A percentile compares a stretch with the other conserved stretches of the same genome.
These are phyloP conservation scores for Chironomus striatipennis DNA, from an alignment of 1,140 invertebrate genomes.

Conservation along the genomic window DNA sequence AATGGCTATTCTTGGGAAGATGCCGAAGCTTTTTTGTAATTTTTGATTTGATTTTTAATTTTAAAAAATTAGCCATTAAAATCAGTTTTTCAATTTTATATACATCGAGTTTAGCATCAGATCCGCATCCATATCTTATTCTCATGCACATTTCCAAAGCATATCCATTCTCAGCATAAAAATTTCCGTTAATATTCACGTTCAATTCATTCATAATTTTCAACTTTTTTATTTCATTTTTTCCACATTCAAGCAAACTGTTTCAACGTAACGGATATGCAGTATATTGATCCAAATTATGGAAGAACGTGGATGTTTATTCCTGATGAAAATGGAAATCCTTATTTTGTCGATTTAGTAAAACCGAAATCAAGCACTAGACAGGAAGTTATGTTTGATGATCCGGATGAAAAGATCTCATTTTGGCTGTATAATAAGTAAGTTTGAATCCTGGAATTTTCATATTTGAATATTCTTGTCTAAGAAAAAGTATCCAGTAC, in stretches of 20 bases:
- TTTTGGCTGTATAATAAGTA: conserved; percentile 41
- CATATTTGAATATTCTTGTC: background rate
- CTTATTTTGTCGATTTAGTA: conserved; percentile 45
- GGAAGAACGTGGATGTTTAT: conserved; percentile 56
- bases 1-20: background rate
- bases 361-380: conserved; percentile 32
- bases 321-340: conserved; percentile 50
- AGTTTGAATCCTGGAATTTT: conserved; percentile 4
- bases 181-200: too few relatives aligned
- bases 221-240: background rate
- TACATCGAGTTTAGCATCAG: too few relatives aligned
- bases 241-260: background rate
- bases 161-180: too few relatives aligned
- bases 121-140: too few relatives aligned
- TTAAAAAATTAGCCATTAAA: too few relatives aligned
- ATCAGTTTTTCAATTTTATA: too few relatives aligned
- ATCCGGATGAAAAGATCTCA: conserved; percentile 32
- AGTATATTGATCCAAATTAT: conserved; percentile 37
- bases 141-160: too few relatives aligned
- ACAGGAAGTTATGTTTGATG: conserved; percentile 29
- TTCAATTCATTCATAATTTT: too few relatives aligned
- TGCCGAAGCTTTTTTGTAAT: background rate
- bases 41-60: background rate
- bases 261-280: conserved; percentile 21
- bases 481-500: too few relatives aligned